Percentiles rank a stretch among this genome's conserved stretches.
Conservation (phyloP, 1,140 invertebrate species). For the Antheraea pernyi region DNA sequence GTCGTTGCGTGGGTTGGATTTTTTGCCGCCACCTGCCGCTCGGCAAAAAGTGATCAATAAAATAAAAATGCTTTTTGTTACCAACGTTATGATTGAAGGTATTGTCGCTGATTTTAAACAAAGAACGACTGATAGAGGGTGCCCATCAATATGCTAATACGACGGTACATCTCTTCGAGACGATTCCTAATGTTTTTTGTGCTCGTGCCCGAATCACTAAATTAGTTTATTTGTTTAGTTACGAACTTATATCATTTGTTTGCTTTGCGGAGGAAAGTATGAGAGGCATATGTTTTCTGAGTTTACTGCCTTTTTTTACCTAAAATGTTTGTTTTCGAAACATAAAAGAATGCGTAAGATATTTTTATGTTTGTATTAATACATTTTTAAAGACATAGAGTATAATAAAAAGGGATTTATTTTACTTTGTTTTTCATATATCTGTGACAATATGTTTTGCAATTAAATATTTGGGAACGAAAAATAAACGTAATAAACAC, state of each 20-base stretch:
- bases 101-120: constrained; percentile 77
- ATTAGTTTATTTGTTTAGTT: constrained; percentile 77
- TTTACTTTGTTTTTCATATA: background rate
- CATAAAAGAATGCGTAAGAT: background rate
- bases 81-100: constrained; percentile 70
- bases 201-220: constrained; percentile 47
- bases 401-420: background rate
- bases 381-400: background rate
- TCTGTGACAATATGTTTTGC: background rate
- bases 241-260: constrained; percentile 63
- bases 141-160: constrained; percentile 76
- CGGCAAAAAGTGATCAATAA: constrained; percentile 55
- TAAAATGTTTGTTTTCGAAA: background rate
- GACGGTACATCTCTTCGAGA: constrained; percentile 45
- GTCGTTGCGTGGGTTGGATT: constrained; percentile 17
- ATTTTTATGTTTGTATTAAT: background rate
- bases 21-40: constrained; percentile 62
- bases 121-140: constrained; percentile 65
- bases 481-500: too few species aligned
- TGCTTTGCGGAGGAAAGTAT: constrained; percentile 50
- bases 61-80: constrained; percentile 61
- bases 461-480: too few species aligned
- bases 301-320: background rate
- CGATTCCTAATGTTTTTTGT: constrained; percentile 62
- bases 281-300: constrained; percentile 42